Evolutionary conservation across 2,797 vertebrate genomes (phyloP), one percentile per base, ranked within the genome.

Genomic region (Scolopax bukidnonensis): DNA sequence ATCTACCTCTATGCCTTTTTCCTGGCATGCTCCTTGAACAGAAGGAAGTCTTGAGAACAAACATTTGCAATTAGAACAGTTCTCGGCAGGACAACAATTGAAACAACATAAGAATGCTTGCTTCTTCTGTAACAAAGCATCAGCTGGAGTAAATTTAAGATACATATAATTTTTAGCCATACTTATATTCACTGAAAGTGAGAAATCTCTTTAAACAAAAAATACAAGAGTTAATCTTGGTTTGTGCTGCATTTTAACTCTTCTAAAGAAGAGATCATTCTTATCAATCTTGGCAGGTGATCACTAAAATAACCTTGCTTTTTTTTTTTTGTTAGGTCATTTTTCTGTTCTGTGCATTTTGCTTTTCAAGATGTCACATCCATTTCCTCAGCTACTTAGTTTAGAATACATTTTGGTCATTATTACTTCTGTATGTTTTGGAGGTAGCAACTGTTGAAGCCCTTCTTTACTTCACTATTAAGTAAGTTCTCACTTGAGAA

Each of bases 91-190:
- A 54, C 21, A 60, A 48, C 28, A 64, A 85, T 38, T 61, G 45
- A 48, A 91, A 56, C 16, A 47, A 40, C 33, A 36, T 32, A 94
- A 87, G 32, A 10, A 78, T 13, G 28, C 11, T 41, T 57, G 18
- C 11, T 70, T 81, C 80, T 84, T 36, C 36, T 75, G 20, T 25
- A 88, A 75, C 7, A 84, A 69, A 77, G 28, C 11, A 11, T 45
- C 40, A 80, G 5, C 1, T 25, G 5, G 18, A 70, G 28, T 25
- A 74, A 63, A 77, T 38, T 67, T 27, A 60, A 82, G 63, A 56
- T 10, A 33, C 0, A 0, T n/a, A 21, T 16, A 1, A 60, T n/a
- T 86, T 78, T 82, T 43, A 84, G 40, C 14, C 1, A 1, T 16
- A 74, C 2, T 74, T 70, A 20, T 63, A 51, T 32, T 56, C 32